Evolutionary conservation across 2,113 vertebrate genomes (phyloP), one percentile per base, ranked within the genome.

Genomic region (Myotis yumanensis): DNA sequence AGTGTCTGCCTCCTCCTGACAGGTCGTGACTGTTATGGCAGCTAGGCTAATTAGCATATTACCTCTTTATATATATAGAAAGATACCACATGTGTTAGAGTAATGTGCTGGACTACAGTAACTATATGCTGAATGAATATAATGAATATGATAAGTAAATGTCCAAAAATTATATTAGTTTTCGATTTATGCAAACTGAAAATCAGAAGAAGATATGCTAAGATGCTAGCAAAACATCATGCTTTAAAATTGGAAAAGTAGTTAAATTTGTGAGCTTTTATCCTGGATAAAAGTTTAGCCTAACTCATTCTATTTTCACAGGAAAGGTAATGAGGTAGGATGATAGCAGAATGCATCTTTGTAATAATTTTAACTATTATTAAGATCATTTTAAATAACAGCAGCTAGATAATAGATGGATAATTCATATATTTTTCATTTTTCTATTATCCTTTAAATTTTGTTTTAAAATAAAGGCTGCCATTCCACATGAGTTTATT

Each of bases 381-480:
- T 10, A 37, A 43, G 16, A 87, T 48, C 11, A 62, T 30, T 89
- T 93, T 92, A 89, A 84, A 43, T 43, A 85, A 66, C 6, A 85
- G 20, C 5, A 86, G 17, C 7, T 77, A 79, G 62, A 90, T 6
- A 7, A 57, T 40, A 7, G 4, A 20, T 68, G 28, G 32, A 81
- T 90, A 89, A 73, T 90, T 73, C n/a, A 16, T 25, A 68, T 48
- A 7, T 35, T 43, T 86, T 62, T 59, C 2, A n/a, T 8, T 81
- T 68, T 90, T 48, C 37, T 71, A 64, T 81, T 66, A 18, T n/a
- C 25, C 23, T 75, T 72, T 22, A 77, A 84, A 86, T 69, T 88
- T 75, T 88, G 22, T 79, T 88, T 95, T 68, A 59, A 91, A 93
- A 68, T 84, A 23, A 91, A 80, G 11, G 7, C 9, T 69, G 28